A percentile compares a stretch with the other conserved stretches of the same genome.
These are phyloP conservation scores for Scotopteryx bipunctaria DNA, from an alignment of 2,888 invertebrate genomes.

Conservation along the genomic window DNA sequence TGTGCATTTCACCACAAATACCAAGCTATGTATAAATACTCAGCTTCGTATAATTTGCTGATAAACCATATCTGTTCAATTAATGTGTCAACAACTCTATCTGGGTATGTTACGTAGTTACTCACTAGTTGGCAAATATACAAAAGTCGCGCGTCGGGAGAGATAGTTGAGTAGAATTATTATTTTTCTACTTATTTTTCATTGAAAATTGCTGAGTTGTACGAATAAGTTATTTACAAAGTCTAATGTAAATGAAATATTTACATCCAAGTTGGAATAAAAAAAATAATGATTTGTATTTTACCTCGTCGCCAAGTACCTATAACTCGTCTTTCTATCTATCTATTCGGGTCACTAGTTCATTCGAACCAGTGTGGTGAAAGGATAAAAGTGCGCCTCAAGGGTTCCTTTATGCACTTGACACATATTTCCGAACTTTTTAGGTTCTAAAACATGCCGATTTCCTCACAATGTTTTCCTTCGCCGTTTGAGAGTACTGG, in stretches of 20 bases:
- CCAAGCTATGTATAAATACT: constrained; percentile 32
- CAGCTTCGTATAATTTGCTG: constrained; percentile 47
- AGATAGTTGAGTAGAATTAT: constrained; percentile 4
- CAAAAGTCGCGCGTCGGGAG: background rate
- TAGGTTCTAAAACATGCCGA: too few species aligned
- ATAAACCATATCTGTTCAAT: constrained; percentile 73
- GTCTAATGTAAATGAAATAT: too few species aligned
- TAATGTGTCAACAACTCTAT: constrained; percentile 74
- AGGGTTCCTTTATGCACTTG: too few species aligned
- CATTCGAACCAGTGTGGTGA: too few species aligned
- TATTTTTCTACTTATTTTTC: constrained; percentile 11
- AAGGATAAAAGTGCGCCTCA: too few species aligned
- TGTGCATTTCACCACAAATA: constrained; percentile 24
- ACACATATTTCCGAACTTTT: too few species aligned
- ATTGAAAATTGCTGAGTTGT: constrained; percentile 3
- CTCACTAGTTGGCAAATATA: constrained; percentile 18
- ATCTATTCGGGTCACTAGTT: too few species aligned
- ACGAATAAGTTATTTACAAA: too few species aligned
- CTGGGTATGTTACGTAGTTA: constrained; percentile 41
- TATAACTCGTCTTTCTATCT: too few species aligned
- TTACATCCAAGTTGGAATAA: background rate
- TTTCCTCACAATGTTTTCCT: too few species aligned
- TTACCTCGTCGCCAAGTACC: background rate
- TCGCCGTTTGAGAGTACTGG: too few species aligned
- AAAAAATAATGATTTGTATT: background rate